These are phyloP conservation scores for Epicauta chinensis DNA, from an alignment of 1,140 invertebrate genomes.

Conservation along the genomic window DNA sequence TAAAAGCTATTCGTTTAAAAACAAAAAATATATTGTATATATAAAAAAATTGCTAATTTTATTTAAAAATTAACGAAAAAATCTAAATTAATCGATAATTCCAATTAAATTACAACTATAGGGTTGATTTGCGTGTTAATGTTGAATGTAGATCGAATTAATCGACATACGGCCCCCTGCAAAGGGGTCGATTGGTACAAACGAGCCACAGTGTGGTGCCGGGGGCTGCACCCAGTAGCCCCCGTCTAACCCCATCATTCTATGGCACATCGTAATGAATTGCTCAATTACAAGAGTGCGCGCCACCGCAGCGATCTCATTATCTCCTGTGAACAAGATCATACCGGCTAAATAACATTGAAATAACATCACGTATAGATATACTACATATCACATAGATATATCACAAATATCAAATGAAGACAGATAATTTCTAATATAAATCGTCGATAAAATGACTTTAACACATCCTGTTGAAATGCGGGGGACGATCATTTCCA, in stretches of 20 bases:
- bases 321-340: conserved; percentile 21
- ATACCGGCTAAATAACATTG: conserved; percentile 2
- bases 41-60: too few relatives aligned
- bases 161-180: conserved; percentile 12
- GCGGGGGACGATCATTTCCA: too few relatives aligned
- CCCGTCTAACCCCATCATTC: conserved; percentile 18
- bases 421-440: too few relatives aligned
- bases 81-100: too few relatives aligned
- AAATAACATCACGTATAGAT: conserved; percentile 1
- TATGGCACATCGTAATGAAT: conserved; percentile 19
- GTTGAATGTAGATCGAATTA: not conserved
- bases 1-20: not conserved
- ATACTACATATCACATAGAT: too few relatives aligned
- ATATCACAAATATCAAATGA: too few relatives aligned
- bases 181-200: conserved; percentile 22
- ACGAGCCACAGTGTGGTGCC: conserved; percentile 11
- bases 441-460: too few relatives aligned
- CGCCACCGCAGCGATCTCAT: conserved; percentile 21
- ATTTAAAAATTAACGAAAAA: too few relatives aligned
- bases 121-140: too few relatives aligned
- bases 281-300: conserved; percentile 23
- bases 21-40: too few relatives aligned
- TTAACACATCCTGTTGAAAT: too few relatives aligned
- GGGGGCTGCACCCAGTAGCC: conserved; percentile 15
- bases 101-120: too few relatives aligned